Percentiles rank a stretch among this genome's conserved stretches.
Evolutionary conservation across 2,113 vertebrate species (phyloP).

Genomic region (Elaphurus davidianus): DNA sequence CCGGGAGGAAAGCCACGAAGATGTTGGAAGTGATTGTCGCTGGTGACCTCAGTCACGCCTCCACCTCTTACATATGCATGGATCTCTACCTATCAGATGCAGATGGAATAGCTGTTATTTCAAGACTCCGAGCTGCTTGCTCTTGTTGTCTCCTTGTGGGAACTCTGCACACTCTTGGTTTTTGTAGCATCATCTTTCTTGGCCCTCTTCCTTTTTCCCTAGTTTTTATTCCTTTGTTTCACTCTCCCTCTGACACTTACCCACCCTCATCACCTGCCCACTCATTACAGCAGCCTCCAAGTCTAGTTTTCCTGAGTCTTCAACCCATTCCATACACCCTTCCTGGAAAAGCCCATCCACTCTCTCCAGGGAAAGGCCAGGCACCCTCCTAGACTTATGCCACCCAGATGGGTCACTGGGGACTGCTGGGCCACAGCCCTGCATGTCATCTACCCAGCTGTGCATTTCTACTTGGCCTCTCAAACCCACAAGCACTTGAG

Average conservation of each 20-base stretch:
- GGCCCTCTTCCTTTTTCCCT: neutral
- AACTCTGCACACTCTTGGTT: neutral
- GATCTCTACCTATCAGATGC: neutral
- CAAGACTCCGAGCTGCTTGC: neutral
- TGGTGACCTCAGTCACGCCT: neutral
- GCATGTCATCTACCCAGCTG: accelerated
- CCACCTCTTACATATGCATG: accelerated
- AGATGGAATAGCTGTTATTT: neutral
- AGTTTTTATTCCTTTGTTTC: neutral
- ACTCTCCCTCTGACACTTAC: neutral
- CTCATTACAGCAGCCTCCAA: neutral
- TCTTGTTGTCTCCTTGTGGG: accelerated
- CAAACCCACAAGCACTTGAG: neutral
- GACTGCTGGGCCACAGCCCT: neutral
- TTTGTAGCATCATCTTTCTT: neutral
- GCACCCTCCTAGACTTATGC: neutral
- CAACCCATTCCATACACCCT: accelerated
- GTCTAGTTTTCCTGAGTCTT: neutral
- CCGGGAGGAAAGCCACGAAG: neutral
- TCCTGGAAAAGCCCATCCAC: neutral
- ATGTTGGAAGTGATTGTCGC: accelerated
- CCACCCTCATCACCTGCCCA: neutral
- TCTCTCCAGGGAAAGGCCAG: neutral
- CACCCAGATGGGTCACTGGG: neutral
- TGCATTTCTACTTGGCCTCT: too few relatives aligned